Evolutionary conservation across 1,140 invertebrate genomes (phyloP), one percentile per base, ranked within the genome.

Genomic region (Pantala flavescens): DNA sequence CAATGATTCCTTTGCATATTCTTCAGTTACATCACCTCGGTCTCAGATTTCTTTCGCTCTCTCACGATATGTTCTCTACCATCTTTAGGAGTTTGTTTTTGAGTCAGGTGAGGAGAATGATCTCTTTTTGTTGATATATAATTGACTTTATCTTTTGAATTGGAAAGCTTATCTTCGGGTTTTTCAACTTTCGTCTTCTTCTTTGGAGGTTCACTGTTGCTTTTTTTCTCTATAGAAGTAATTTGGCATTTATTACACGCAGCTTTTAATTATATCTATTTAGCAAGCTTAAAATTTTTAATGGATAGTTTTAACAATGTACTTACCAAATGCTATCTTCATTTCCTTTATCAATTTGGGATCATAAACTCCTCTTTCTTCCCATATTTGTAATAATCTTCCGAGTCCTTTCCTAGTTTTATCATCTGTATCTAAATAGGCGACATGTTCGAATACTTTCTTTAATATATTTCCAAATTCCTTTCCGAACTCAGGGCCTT

Each of bases 401-500:
- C 90, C 88, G 16, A 98, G 82, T 73, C 92, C 90, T 74, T 88
- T 88, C 77, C 90, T 87, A 0, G 90, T 92, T 81, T 94, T 95
- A 43, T 91, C 87, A 78, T 92, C 90, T 42, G 88, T 88, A 12
- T 86, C 85, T 36, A 85, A 85, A 55, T 85, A 83, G 23, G 90
- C 90, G 84, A 97, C 92, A 77, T 93, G 88, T 77, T 91, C 87
- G 79, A 96, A 94, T 0, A 92, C 90, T 81, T 91, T 92, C 76
- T 88, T 88, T 21, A 97, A 82, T 16, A 91, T 87, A 74, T 86
- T 86, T 11, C 87, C 90, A 84, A 94, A 96, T 80, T 94, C 93
- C 82, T 91, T 92, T 14, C 93, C 91, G 86, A 96, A 99, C 83
- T 99, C 96, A 9, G 95, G 94, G 0, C 95, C 96, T 84, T 98